A percentile compares a stretch with the other conserved stretches of the same genome.
Evolutionary conservation across 2,113 vertebrate genomes (phyloP).

Genomic region (pig (Sus scrofa)): DNA sequence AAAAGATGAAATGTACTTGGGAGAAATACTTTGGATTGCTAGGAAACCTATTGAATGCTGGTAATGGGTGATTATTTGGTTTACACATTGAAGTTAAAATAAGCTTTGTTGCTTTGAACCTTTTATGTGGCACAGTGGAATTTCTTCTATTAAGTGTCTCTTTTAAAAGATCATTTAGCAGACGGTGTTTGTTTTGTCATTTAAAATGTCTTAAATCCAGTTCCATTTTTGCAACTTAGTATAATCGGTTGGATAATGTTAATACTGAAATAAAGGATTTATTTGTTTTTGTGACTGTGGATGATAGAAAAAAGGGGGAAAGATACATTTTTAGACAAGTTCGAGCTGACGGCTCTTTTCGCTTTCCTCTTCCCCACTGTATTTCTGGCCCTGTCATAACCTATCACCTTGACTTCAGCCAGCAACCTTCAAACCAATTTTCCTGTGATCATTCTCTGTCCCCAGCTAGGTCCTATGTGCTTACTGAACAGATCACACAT

Average conservation of each 20-base stretch:
- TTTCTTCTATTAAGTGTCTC: constrained; percentile 47
- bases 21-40: constrained; percentile 65
- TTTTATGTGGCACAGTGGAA: background rate
- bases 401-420: background rate
- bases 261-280: background rate
- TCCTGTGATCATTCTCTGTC: background rate
- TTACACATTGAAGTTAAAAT: constrained; percentile 53
- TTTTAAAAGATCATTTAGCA: constrained; percentile 60
- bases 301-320: background rate
- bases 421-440: background rate
- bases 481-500: background rate
- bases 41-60: constrained; percentile 59
- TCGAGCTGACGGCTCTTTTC: background rate
- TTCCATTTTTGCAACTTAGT: background rate
- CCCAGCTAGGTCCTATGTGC: background rate
- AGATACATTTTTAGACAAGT: background rate
- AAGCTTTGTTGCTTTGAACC: constrained; percentile 49
- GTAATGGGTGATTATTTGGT: constrained; percentile 51
- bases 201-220: constrained; percentile 52
- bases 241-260: background rate
- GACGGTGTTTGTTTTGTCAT: constrained; percentile 50
- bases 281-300: background rate
- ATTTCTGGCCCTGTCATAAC: background rate
- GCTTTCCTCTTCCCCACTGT: background rate
- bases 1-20: constrained; percentile 68